Base-by-base conservation (phyloP, 2,888 invertebrate species). In the Buathra laborator region DNA sequence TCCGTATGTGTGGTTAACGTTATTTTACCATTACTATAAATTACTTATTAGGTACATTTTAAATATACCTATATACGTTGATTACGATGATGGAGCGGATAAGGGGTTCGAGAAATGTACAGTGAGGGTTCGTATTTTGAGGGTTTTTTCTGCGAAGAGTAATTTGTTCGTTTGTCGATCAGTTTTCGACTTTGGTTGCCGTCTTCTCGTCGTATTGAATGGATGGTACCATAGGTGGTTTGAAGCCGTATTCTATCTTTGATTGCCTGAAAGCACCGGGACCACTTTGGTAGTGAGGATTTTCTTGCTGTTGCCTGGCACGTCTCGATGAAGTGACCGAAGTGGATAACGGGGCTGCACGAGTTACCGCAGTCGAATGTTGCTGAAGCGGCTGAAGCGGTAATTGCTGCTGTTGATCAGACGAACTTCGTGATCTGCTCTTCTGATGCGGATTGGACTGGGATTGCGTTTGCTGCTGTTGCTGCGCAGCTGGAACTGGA, bases 241-340 rank as follows among this genome's bases (percentile, higher is more conserved):
- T 97, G 88, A 98, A 98, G 0, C 97, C 96, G 88, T 98, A 98
- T 87, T 98, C 98, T 90, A 98, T 95, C 89, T 96, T 96, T 0
- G 97, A 94, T 86, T 95, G 96, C 80, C 96, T 95, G 19, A 96
- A 96, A 29, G 96, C 94, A 78, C 94, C 95, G 29, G 95, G 94
- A n/a, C 94, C 91, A 1, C 93, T 92, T 75, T 89, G 92, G 64
- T 95, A 94, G 76, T 95, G 94, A 37, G 95, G 32, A 48, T 72
- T 91, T 74, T 95, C 95, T 3, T 76, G 62, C 43, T 95, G 93
- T 24, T 95, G 95, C 0, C 95, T 94, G 0, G 94, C 91, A 88
- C 94, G 94, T 7, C 92, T 89, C 46, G 86, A 87, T 4, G 89
- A 85, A 32, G 87, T 87, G 0, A 88, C 29, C 64, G 67, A 62